Base-by-base conservation (phyloP, 2,888 invertebrate genomes). In the Byasa hedistus region DNA sequence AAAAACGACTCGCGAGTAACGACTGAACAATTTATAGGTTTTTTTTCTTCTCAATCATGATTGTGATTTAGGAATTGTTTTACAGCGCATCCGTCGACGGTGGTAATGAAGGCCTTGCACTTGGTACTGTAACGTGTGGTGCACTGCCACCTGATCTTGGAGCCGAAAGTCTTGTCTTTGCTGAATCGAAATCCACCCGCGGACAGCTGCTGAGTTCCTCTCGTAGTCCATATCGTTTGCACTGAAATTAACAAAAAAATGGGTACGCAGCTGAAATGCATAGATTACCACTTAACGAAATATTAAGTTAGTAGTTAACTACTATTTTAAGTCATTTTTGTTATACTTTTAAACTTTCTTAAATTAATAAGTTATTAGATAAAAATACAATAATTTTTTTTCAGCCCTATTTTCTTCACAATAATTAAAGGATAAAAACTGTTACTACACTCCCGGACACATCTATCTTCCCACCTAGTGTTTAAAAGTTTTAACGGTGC, bases 161-260 rank as follows among this genome's bases (percentile, higher is more conserved):
- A 55, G 10, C 73, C 72, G 2, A 55, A 57, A 12, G 68, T 68
- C 60, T 81, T 80, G 10, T 82, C 79, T 69, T 78, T 81, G 19
- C 83, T 79, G 71, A 85, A 86, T 21, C 81, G 74, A 64, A 76
- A 75, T 0, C 84, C 84, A 5, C 77, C 75, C 0, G 80, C 79
- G 48, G 74, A 65, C 68, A 85, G 69, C 82, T 83, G 83, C 58
- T 76, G 76, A 10, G 81, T 84, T 8, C 85, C 85, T 61, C 82
- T 76, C 1, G 70, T 69, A 0, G 84, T 82, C 51, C 70, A 72
- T 57, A 82, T 71, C 61, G 76, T 74, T 63, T 69, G 68, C 59
- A 82, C 84, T 84, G 73, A 57, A 83, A 82, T 65, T 52, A 44
- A 4, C 8, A 22, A 22, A n/a, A 22, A 54, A 22, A 22, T 10